Evolutionary conservation across 1,140 invertebrate genomes (phyloP), one percentile per base, ranked within the genome.

Genomic region (Leucophenga varia): DNA sequence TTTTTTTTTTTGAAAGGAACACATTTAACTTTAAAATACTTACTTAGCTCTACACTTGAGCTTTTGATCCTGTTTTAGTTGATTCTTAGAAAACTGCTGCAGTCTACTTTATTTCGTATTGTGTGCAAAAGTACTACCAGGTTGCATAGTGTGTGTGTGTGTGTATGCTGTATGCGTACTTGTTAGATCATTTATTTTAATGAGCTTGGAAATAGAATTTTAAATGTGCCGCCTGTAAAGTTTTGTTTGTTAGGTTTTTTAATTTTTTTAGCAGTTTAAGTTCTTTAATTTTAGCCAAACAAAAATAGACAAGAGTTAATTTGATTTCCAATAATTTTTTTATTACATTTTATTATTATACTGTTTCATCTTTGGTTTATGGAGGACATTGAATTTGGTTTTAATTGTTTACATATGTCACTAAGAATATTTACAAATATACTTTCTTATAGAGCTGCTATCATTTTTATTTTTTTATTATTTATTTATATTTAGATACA

Each of bases 381-480:
- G 63, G 63, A 67, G 63, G 63, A 67, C 63, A 67, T 49, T 67
- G 63, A 67, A 67, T 67, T 67, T 56, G 67, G 59, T 65, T 56
- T 61, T 67, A 25, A 25, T 6, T 25, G 10, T 25, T 25, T 25
- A 5, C 22, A 25, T 10, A 25, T 25, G 22, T 10, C 10, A 25
- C 5, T 25, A 25, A 25, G 10, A 25, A 25, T 25, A 25, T 25
- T 25, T 25, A 25, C 22, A 25, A 25, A 25, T 25, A 25, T n/a
- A n/a, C n/a, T n/a, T n/a, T n/a, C n/a, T n/a, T n/a, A n/a, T n/a
- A n/a, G n/a, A n/a, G n/a, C n/a, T n/a, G n/a, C n/a, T n/a, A n/a
- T n/a, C n/a, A n/a, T n/a, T n/a, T n/a, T n/a, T n/a, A n/a, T n/a
- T n/a, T n/a, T n/a, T n/a, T n/a, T n/a, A n/a, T n/a, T n/a, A n/a